phyloP scores from a whole-genome alignment of 2,888 invertebrate species.

The Reticulitermes lucifugus region DNA sequence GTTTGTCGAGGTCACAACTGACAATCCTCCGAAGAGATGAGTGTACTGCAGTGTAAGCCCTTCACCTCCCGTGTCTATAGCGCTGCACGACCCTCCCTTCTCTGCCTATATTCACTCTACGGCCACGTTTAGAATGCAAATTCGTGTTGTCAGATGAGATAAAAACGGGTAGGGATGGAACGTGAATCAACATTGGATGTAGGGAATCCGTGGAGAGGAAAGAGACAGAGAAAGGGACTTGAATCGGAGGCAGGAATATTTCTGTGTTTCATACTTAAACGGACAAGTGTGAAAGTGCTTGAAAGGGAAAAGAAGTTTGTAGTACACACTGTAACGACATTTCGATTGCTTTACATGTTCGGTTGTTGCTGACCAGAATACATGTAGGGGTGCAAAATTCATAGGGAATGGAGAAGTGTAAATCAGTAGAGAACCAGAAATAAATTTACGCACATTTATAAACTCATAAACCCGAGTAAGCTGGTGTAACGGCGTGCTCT shows the following conservation, averaged over 20 bases:
- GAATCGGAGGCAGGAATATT: not conserved
- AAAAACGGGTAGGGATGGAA: conserved; percentile 43
- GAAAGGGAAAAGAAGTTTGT: not conserved
- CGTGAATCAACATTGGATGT: conserved; percentile 51
- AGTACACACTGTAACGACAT: not conserved
- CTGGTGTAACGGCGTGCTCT: too few relatives aligned
- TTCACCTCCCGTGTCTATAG: not conserved
- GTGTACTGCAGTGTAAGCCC: conserved; percentile 18
- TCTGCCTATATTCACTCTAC: conserved; percentile 35
- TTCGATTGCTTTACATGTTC: not conserved
- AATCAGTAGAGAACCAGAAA: too few relatives aligned
- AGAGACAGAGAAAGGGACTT: not conserved
- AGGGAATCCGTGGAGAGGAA: not conserved
- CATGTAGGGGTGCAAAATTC: too few relatives aligned
- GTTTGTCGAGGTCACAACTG: too few relatives aligned
- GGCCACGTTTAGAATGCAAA: conserved; percentile 51
- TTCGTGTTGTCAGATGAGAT: conserved; percentile 52
- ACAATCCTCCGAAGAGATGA: not conserved
- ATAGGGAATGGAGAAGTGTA: too few relatives aligned
- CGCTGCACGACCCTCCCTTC: not conserved
- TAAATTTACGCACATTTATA: too few relatives aligned
- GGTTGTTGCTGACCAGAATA: too few relatives aligned
- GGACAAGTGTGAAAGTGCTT: conserved; percentile 20
- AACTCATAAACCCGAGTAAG: too few relatives aligned
- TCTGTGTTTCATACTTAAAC: conserved; percentile 27